A percentile compares a stretch with the other conserved stretches of the same genome.
These are phyloP conservation scores for Marisa cornuarietis DNA, from an alignment of 1,140 invertebrate species.

Conservation along the genomic window DNA sequence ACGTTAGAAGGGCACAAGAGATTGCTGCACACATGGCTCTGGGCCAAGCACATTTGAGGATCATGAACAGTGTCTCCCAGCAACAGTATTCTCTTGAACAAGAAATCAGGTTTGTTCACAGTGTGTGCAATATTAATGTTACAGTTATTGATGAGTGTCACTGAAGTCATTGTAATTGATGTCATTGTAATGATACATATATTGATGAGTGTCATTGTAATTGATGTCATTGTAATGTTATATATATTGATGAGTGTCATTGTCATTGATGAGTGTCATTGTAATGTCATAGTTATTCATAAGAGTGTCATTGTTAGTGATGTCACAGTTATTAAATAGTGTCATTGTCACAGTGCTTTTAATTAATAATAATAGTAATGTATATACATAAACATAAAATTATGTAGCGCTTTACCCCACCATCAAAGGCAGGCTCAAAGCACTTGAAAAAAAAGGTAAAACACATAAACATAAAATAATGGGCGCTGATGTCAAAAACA, in stretches of 20 bases:
- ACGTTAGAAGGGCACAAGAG: conserved; percentile 30
- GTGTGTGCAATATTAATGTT: not conserved
- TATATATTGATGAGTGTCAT: not conserved
- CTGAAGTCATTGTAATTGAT: too few relatives aligned
- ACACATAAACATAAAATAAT: too few relatives aligned
- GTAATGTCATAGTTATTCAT: not conserved
- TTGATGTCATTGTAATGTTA: too few relatives aligned
- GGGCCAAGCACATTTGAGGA: conserved; percentile 25
- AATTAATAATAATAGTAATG: too few relatives aligned
- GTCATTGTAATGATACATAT: not conserved
- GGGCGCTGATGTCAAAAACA: too few relatives aligned
- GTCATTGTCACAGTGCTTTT: too few relatives aligned
- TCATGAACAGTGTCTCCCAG: conserved; percentile 25
- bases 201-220: not conserved
- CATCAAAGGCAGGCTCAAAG: too few relatives aligned
- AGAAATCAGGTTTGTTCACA: conserved; percentile 28
- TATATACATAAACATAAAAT: too few relatives aligned
- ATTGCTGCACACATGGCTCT: conserved; percentile 31
- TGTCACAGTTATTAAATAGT: too few relatives aligned
- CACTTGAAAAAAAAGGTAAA: too few relatives aligned
- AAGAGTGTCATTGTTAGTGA: too few relatives aligned
- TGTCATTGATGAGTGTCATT: not conserved
- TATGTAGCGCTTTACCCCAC: too few relatives aligned
- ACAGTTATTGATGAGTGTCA: not conserved
- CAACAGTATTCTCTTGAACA: conserved; percentile 21